Base-by-base conservation (phyloP, 1,140 invertebrate species). In the Drosophila suzukii region DNA sequence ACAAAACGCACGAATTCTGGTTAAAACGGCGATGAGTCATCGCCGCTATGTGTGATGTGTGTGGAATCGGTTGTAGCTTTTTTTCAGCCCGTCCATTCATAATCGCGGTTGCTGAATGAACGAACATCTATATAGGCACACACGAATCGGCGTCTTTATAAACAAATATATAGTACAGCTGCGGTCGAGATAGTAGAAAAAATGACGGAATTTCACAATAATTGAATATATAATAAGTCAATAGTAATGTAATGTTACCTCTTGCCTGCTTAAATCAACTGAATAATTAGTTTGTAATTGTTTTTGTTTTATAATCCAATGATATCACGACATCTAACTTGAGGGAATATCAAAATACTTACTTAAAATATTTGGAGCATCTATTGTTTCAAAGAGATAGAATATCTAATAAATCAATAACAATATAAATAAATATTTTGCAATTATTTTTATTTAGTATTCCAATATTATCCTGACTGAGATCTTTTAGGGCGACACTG, bases 21-120 rank as follows among this genome's bases (percentile, higher is more conserved):
- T 66, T 89, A 89, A 89, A 85, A 81, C 55, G 80, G 46, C 63
- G 58, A 80, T 89, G 84, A 89, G 73, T 89, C 84, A 89, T 89
- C 84, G 34, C 32, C 39, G 61, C 58, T 13, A 24, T 59, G 49
- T 51, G 49, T 15, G n/a, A 10, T 50, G 61, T 80, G 68, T 65
- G 60, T 62, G 62, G 57, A 76, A 75, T 75, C 72, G 61, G 72
- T 76, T 66, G 72, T 57, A 66, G 53, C 38, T 65, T 44, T 20
- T 55, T 34, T 34, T 34, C 32, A 10, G 75, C 62, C 73, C 61
- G 51, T 82, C 66, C 76, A 67, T 78, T 90, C 81, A 73, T 89
- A 89, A 81, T 89, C 77, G 83, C 65, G 78, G 75, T 68, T 54
- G 58, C 61, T 62, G 55, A 79, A 86, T 86, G 79, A 83, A 88